Evolutionary conservation across 1,140 invertebrate species (phyloP), one percentile per base, ranked within the genome.

Genomic region (Colletes gigas): DNA sequence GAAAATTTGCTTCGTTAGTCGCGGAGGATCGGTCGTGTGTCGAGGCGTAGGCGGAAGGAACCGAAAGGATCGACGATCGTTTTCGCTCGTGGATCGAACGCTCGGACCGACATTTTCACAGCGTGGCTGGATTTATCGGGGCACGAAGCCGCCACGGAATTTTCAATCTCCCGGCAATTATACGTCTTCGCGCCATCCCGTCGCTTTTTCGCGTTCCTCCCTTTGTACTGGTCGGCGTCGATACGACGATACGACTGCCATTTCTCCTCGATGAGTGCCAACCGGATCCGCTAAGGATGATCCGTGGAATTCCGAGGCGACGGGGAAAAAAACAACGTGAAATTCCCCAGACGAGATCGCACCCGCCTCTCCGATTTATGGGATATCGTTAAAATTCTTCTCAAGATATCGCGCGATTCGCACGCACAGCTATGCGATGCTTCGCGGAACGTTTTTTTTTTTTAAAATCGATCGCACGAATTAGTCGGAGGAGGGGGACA

Each of bases 141-240:
- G 41, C 66, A 62, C 68, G 39, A 19, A 68, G 78, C 52, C 76
- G 72, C 72, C 66, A 68, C 52, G 81, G 81, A 83, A 85, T 85
- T 82, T 83, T 85, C 81, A 85, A 85, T 85, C 67, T 85, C 30
- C 73, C 78, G 55, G 57, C 81, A 87, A 85, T 87, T 83, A 85
- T 78, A 83, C 80, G 83, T 83, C 79, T 73, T 80, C 72, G 78
- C 78, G 76, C 54, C 79, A 79, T 63, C 82, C 55, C 55, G 59
- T 52, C 83, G 80, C 62, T 87, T 84, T 81, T 82, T 79, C 82
- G 59, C 79, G 60, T 78, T 57, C 59, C 68, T 65, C 17, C 59
- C 73, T 78, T 83, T 75, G 77, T 65, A 67, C 65, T 63, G 62
- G 55, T 21, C 62, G 77, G 54, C 71, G 57, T 84, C 71, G 81